Percentiles rank a stretch among this genome's conserved stretches.
Evolutionary conservation across 2,797 vertebrate genomes (phyloP).

Genomic region (Myotis planiceps): DNA sequence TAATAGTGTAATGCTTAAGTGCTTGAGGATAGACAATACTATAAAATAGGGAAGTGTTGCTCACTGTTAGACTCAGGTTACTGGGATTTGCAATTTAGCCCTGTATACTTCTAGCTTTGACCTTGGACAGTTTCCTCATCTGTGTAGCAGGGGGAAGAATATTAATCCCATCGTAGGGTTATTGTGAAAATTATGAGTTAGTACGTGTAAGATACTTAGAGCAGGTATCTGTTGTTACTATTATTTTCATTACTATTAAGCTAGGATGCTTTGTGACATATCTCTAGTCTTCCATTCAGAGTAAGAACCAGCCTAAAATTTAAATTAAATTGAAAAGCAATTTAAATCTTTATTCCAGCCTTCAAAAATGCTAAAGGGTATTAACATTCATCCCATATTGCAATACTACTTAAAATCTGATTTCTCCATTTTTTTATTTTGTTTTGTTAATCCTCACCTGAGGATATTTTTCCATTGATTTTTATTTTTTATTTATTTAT

Average conservation of each 20-base stretch:
- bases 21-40: background rate
- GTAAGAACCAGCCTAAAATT: background rate
- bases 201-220: background rate
- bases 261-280: background rate
- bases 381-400: background rate
- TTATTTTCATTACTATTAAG: slow-evolving; percentile 22
- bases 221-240: background rate
- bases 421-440: background rate
- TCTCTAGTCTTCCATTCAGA: background rate
- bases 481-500: too few species aligned
- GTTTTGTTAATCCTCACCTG: too few species aligned
- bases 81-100: background rate
- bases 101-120: background rate
- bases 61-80: background rate
- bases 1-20: background rate
- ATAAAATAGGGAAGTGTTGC: background rate
- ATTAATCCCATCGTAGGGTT: background rate
- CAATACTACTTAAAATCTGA: background rate
- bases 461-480: too few species aligned
- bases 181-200: background rate
- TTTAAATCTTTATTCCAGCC: slow-evolving; percentile 3
- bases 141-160: background rate
- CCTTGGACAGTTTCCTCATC: background rate
- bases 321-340: slow-evolving; percentile 33
- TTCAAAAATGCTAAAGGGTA: slow-evolving; percentile 34